Percentiles rank a stretch among this genome's conserved stretches.
Evolutionary conservation across 2,888 invertebrate species (phyloP).

Genomic region (Cerceris rybyensis): DNA sequence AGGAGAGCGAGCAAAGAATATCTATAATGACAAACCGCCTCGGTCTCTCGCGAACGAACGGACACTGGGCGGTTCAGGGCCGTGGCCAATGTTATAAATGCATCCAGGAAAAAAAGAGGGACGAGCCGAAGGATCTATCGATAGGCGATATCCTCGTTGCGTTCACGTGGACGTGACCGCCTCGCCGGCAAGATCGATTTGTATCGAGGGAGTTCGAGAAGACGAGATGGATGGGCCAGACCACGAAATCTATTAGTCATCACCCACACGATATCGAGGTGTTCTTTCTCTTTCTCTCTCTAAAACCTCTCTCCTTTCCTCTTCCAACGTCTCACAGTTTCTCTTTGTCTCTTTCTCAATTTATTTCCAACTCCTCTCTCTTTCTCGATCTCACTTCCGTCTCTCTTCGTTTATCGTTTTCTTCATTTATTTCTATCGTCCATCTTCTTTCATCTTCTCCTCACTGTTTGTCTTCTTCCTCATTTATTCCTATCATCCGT

Average conservation of each 20-base stretch:
- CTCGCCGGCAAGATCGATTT: conserved; percentile 70
- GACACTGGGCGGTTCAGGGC: conserved; percentile 58
- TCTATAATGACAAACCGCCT: conserved; percentile 57
- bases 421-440: too few species aligned
- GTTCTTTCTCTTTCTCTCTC: conserved; percentile 19
- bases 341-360: too few species aligned
- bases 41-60: conserved; percentile 54
- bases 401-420: too few species aligned
- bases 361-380: too few species aligned
- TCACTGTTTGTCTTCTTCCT: background rate
- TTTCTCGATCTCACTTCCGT: too few species aligned
- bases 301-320: conserved; percentile 10
- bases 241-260: conserved; percentile 80
- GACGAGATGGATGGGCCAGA: conserved; percentile 76
- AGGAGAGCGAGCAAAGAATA: conserved; percentile 1
- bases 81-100: conserved; percentile 73
- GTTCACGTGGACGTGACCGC: conserved; percentile 56
- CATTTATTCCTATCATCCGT: background rate
- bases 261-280: conserved; percentile 71
- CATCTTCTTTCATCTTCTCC: conserved; percentile 8
- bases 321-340: too few species aligned
- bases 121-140: conserved; percentile 61
- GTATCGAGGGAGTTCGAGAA: conserved; percentile 69
- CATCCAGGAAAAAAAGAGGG: conserved; percentile 56
- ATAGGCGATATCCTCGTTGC: conserved; percentile 63